Evolutionary conservation across 2,113 vertebrate species (phyloP), one percentile per base, ranked within the genome.

Genomic region (Planiliza haematocheilus): DNA sequence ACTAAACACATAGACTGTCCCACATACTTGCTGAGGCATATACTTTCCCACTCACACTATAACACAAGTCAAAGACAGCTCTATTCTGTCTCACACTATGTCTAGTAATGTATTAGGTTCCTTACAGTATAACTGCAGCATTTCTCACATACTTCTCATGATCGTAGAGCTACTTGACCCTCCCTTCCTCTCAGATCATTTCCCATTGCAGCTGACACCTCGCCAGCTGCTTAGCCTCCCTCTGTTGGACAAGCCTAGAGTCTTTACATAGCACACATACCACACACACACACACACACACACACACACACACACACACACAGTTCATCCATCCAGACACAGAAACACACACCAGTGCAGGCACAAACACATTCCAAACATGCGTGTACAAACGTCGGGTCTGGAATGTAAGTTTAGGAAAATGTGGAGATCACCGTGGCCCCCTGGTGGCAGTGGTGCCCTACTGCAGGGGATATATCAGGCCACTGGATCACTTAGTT

Each of bases 181-280:
- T 60, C 80, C 82, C 80, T 75, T 77, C 70, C 79, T 60, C 86
- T 82, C 86, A 81, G 87, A 86, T 86, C 84, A 56, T 71, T 78
- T 77, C 86, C 88, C 82, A 12, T 39, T n/a, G 76, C 86, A 92
- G 84, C 89, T 91, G 89, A 90, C 86, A 74, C 86, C 65, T 75
- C 38, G 60, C 82, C 88, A 89, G 86, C 88, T 91, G 87, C 88
- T 81, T 41, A 11, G 67, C 81, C 56, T 73, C 74, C 67, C 71
- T 74, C 76, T 61, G 82, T 75, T 68, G 85, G 84, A 81, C 79
- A 8, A 64, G 70, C 42, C 86, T 42, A 53, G 70, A 79, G 77
- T 84, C 81, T 57, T 51, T 12, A 53, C 83, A 83, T 83, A 85
- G 66, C 73, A 64, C 63, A 60, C 85, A 89, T 82, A 65, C 70